phyloP scores from a whole-genome alignment of 2,888 invertebrate species.

The Drosophila yooni region DNA sequence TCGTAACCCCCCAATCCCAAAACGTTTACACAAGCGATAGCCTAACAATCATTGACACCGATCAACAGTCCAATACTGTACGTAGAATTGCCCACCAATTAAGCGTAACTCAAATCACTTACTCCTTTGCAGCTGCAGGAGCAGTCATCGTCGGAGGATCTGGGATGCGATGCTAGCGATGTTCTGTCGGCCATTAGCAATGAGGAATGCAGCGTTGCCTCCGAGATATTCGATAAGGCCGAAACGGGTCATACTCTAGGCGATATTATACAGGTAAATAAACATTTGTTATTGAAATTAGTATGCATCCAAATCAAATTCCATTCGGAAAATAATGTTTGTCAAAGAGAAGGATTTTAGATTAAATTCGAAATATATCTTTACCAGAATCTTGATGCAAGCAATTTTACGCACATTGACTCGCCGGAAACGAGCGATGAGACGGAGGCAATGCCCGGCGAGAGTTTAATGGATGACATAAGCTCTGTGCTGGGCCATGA shows the following conservation, averaged over 20 bases:
- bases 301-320: not conserved
- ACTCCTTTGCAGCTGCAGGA: constrained; percentile 69
- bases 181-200: constrained; percentile 88
- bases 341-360: not conserved
- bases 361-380: not conserved
- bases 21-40: constrained; percentile 86
- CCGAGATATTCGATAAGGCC: constrained; percentile 88
- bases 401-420: constrained; percentile 91
- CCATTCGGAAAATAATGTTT: not conserved
- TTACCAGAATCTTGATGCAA: constrained; percentile 84
- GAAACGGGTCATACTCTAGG: constrained; percentile 75
- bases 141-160: constrained; percentile 83
- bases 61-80: constrained; percentile 83
- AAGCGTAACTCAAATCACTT: not conserved
- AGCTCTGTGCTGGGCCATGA: constrained; percentile 91
- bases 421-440: constrained; percentile 93
- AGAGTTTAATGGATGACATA: constrained; percentile 92
- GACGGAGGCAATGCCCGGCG: constrained; percentile 90
- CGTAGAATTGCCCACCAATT: constrained; percentile 6
- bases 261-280: constrained; percentile 83
- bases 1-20: constrained; percentile 76
- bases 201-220: constrained; percentile 90
- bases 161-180: constrained; percentile 85
- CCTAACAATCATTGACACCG: constrained; percentile 89
- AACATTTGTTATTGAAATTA: not conserved